phyloP scores from a whole-genome alignment of 2,113 vertebrate species.

The Bombycilla garrulus region DNA sequence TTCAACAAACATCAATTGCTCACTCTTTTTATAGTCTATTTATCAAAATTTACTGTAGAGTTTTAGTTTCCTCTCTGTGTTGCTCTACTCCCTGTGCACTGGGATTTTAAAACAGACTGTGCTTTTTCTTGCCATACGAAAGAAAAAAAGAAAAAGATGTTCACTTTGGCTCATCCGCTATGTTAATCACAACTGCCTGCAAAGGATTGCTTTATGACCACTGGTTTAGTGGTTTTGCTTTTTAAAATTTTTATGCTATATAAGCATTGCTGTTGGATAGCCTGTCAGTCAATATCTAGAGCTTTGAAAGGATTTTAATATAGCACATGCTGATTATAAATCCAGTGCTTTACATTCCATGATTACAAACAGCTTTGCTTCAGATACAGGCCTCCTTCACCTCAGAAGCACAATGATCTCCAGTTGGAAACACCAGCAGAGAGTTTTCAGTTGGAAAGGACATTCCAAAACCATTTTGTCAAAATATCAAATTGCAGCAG shows the following conservation, averaged over 20 bases:
- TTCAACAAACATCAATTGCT: background rate
- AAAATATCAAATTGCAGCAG: background rate
- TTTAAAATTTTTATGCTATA: background rate
- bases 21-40: background rate
- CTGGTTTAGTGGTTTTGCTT: background rate
- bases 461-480: background rate
- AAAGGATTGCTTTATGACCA: background rate
- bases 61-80: background rate
- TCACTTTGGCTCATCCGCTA: background rate
- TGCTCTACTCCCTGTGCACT: background rate
- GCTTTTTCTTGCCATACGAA: background rate
- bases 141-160: background rate
- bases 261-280: background rate
- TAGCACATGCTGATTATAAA: background rate
- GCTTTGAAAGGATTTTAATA: slow-evolving; percentile 1
- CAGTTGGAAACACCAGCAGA: background rate
- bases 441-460: background rate
- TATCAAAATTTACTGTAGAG: background rate
- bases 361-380: background rate
- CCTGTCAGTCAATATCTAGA: background rate
- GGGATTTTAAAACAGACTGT: background rate
- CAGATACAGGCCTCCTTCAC: background rate
- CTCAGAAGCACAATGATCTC: background rate
- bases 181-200: background rate
- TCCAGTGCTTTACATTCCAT: background rate